Evolutionary conservation across 2,797 vertebrate species (phyloP), one percentile per base, ranked within the genome.

Genomic region (Phoxinus dragarum): DNA sequence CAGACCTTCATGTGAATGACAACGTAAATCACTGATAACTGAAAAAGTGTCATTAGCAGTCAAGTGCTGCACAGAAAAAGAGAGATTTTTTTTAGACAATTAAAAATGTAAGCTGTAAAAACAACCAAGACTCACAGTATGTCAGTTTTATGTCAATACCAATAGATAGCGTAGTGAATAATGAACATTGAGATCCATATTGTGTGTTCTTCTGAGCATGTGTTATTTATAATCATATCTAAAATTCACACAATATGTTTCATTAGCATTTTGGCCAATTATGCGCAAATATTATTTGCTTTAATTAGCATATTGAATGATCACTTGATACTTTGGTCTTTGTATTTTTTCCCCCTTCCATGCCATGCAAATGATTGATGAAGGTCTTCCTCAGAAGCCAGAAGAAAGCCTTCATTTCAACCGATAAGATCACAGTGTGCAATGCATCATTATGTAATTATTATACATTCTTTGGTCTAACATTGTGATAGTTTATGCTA

Each of bases 241-340:
- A 72, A 72, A 61, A 61, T 61, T 19, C n/a, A 59, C 67, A 72
- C 36, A 27, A n/a, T 40, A 36, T 68, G 38, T 72, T 40, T 23
- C 12, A 61, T 61, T 27, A 64, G 54, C 40, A 74, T 49, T 75
- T 34, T 75, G 7, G 19, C 19, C 3, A 3, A 27, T 23, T 61
- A 73, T 61, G 36, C 17, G 19, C 19, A 61, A 73, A 82, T 47
- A 64, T 17, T n/a, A 11, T 56, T 76, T 40, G 6, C 4, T 1
- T 56, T 76, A 21, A 76, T 76, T 59, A 56, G 6, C 34, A 78
- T 61, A 61, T n/a, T 78, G 76, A 2, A 10, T 66, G 42, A 64
- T 72, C 69, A 64, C 69, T 47, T 44, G 27, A 61, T 44, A 72
- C 21, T 11, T 12, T 42, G 14, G 6, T 61, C n/a, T 23, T 38